A percentile compares a stretch with the other conserved stretches of the same genome.
Evolutionary conservation across 2,113 vertebrate species (phyloP).

Genomic region (Taxidea taxus): DNA sequence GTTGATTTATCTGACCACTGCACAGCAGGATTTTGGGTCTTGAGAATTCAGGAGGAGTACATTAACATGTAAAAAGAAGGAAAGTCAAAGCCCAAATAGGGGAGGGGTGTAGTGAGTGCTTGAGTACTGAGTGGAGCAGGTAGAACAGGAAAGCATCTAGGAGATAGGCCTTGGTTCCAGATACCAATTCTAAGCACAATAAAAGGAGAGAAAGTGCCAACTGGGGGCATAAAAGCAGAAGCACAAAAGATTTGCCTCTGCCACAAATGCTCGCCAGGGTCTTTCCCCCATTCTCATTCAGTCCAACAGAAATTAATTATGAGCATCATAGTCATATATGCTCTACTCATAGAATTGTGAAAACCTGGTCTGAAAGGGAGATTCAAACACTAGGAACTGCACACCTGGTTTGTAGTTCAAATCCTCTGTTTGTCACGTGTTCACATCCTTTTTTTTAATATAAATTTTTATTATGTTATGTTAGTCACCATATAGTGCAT

Average conservation of each 20-base stretch:
- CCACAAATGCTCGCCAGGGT: background rate
- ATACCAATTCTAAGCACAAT: background rate
- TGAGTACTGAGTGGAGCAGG: background rate
- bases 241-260: background rate
- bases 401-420: background rate
- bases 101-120: rapidly evolving
- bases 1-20: background rate
- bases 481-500: too few relatives aligned
- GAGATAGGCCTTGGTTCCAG: background rate
- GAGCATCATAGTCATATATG: background rate
- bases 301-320: background rate
- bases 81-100: background rate
- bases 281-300: background rate
- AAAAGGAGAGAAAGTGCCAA: background rate
- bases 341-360: background rate
- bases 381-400: background rate
- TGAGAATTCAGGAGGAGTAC: background rate
- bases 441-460: background rate
- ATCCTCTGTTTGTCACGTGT: background rate
- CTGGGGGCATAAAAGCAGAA: background rate
- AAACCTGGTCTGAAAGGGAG: background rate
- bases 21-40: background rate
- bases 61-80: background rate
- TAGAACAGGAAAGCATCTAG: background rate
- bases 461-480: too few relatives aligned